Base-by-base conservation (phyloP, 2,797 vertebrate species). In the Gila robusta region DNA sequence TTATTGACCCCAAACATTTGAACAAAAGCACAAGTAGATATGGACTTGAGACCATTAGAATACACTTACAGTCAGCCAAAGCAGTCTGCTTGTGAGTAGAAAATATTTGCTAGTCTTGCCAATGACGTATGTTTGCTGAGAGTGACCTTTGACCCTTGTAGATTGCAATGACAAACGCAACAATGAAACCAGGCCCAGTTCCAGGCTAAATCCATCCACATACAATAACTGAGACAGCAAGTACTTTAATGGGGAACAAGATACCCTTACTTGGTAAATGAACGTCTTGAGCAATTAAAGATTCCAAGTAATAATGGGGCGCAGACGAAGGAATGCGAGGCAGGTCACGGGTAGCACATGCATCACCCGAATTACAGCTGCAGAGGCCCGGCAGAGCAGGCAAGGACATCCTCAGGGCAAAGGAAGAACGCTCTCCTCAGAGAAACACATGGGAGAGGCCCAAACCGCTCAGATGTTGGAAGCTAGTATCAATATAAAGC, bases 231-330 rank as follows among this genome's bases (percentile, higher is more conserved):
- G 69, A 92, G 89, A 92, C 89, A 88, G 86, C 89, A 91, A 59
- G 86, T 86, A 71, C 81, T 91, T 91, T 93, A 92, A 93, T 90
- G 39, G 90, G 87, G 91, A 93, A 93, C 91, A 91, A 89, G 93
- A 92, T 94, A 93, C 92, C 89, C 91, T 93, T 93, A 89, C 92
- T 94, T 93, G 93, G 89, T 94, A 94, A 95, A 95, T 94, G 93
- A 95, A 95, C 91, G 94, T 95, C 95, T 94, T 90, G 89, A 90
- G 93, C 94, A 95, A 96, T 96, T 95, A 96, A 93, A 94, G 92
- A 91, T 90, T 87, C 89, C 67, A 83, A 73, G 81, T 94, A 94
- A 94, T 93, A 93, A 92, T 90, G 83, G 91, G 87, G 88, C 90
- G 86, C 91, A 91, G 92, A 92, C 90, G 86, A 92, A 87, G 91